A percentile compares a stretch with the other conserved stretches of the same genome.
Evolutionary conservation across 2,113 vertebrate species (phyloP).

Genomic region (Stegastes partitus): DNA sequence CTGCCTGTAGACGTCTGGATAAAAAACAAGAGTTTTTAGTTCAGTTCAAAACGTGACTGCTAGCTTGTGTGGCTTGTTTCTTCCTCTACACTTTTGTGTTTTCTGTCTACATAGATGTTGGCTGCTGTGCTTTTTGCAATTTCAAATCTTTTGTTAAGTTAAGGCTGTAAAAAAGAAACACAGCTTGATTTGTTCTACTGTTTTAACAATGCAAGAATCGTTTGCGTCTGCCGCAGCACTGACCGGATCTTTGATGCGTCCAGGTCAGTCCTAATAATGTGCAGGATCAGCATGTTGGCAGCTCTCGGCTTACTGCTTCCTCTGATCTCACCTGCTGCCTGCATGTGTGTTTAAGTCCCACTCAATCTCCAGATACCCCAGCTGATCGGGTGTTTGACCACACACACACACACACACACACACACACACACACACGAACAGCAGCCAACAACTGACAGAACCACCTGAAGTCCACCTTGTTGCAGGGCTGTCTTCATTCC

Average conservation of each 20-base stretch:
- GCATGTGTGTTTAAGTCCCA: slow-evolving; percentile 30
- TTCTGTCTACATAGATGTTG: background rate
- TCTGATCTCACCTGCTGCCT: slow-evolving; percentile 65
- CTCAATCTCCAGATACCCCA: slow-evolving; percentile 34
- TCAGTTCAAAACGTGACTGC: no score
- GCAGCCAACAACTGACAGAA: no score
- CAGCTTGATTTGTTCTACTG: background rate
- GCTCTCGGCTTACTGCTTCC: slow-evolving; percentile 45
- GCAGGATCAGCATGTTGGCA: slow-evolving; percentile 47
- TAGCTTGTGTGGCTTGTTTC: no score
- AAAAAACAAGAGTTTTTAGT: no score
- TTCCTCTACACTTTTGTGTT: no score
- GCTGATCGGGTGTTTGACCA: slow-evolving; percentile 41
- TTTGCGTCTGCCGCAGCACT: background rate
- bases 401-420: slow-evolving; percentile 32
- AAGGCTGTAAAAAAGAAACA: background rate
- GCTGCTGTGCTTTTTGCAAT: background rate
- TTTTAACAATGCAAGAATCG: background rate
- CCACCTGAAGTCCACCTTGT: background rate
- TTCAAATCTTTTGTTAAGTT: background rate
- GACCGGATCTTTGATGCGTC: slow-evolving; percentile 4
- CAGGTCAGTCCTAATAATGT: slow-evolving; percentile 49
- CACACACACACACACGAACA: slow-evolving; percentile 42
- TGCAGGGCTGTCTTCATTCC: no score
- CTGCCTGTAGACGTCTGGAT: no score